Conservation (phyloP, 2,888 invertebrate genomes). For the Trichopria drosophilae region DNA sequence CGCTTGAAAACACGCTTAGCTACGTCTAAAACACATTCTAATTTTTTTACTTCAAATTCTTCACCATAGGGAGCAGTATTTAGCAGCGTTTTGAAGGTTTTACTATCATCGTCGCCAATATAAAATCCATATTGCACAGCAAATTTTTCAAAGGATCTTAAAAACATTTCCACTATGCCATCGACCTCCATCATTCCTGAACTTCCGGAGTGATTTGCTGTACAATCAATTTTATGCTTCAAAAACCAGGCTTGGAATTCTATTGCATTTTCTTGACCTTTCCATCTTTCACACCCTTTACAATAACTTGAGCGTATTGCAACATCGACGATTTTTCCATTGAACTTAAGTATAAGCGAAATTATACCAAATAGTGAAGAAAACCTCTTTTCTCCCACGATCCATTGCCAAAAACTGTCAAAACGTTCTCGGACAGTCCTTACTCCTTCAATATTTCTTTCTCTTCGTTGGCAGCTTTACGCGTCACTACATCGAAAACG, state of each 20-base stretch:
- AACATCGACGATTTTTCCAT: constrained; percentile 27
- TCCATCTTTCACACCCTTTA: constrained; percentile 23
- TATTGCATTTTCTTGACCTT: constrained; percentile 18
- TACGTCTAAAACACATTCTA: too few relatives aligned
- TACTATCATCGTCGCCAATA: constrained; percentile 30
- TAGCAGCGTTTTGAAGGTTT: constrained; percentile 26
- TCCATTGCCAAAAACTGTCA: constrained; percentile 4
- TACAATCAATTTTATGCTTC: constrained; percentile 22
- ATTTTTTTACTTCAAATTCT: too few relatives aligned
- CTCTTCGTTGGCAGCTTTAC: too few relatives aligned
- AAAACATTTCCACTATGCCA: constrained; percentile 26
- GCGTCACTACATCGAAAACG: not conserved
- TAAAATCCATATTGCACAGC: constrained; percentile 21
- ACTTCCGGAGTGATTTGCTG: constrained; percentile 27
- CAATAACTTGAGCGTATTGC: constrained; percentile 28
- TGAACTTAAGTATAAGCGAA: constrained; percentile 28
- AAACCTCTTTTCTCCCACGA: constrained; percentile 1
- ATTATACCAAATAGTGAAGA: constrained; percentile 32
- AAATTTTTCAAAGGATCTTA: constrained; percentile 22
- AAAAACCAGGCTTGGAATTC: constrained; percentile 27
- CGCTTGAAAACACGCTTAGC: too few relatives aligned
- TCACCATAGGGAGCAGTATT: too few relatives aligned
- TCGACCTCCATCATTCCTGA: constrained; percentile 32
- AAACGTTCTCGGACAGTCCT: not conserved
- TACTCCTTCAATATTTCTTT: not conserved